Evolutionary conservation across 2,797 vertebrate genomes (phyloP).

Genomic region (Mormyrus proboscirostris): DNA sequence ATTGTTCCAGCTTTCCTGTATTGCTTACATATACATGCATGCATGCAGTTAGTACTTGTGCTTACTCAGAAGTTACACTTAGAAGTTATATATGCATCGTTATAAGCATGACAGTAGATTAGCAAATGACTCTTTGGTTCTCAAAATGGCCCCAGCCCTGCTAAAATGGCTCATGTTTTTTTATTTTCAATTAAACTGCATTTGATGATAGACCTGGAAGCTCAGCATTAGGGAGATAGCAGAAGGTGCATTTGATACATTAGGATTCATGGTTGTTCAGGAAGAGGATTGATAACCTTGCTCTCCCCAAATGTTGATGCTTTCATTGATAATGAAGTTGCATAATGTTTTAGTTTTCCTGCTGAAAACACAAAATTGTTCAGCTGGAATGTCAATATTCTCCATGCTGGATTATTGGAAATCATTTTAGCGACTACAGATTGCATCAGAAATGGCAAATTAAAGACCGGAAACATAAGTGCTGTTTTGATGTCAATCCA

Average conservation of each 20-base stretch:
- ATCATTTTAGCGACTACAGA: neutral
- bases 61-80: neutral
- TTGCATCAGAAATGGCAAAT: slow-evolving; percentile 9
- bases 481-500: neutral
- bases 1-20: neutral
- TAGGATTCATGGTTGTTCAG: neutral
- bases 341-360: neutral
- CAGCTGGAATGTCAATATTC: neutral
- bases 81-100: neutral
- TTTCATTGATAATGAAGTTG: neutral
- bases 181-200: neutral
- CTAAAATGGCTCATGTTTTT: neutral
- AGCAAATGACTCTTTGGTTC: neutral
- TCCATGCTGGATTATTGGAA: slow-evolving; percentile 9
- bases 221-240: neutral
- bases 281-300: neutral
- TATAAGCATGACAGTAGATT: neutral
- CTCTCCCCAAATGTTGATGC: neutral
- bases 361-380: neutral
- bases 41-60: neutral
- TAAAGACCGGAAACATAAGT: neutral
- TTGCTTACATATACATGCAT: neutral
- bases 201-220: neutral
- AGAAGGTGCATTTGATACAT: neutral
- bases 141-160: neutral